Conservation (phyloP, 2,113 vertebrate species). For the Laticauda colubrina region DNA sequence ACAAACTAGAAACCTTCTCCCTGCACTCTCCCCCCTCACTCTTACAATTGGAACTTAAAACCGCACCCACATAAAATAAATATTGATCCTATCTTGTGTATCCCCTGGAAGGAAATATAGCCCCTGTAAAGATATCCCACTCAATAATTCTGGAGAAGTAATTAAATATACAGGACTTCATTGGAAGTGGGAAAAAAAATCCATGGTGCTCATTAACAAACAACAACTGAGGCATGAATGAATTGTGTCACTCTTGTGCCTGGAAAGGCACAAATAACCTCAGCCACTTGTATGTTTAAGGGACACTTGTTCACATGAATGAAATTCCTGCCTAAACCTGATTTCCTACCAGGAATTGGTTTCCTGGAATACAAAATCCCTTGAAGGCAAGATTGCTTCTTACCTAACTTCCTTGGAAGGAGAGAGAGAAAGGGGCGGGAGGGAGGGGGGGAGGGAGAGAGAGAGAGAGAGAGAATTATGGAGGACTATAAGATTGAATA, state of each 20-base stretch:
- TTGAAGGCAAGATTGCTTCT: neutral
- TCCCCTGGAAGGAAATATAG: neutral
- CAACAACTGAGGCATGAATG: neutral
- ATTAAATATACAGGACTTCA: neutral
- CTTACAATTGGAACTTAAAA: neutral
- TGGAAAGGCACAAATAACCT: neutral
- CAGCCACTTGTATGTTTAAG: neutral
- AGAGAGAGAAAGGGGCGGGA: neutral
- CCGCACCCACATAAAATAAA: neutral
- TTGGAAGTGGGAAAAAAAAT: neutral
- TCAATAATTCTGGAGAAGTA: constrained; percentile 20
- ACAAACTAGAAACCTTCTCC: neutral
- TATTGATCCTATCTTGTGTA: neutral
- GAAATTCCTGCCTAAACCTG: neutral
- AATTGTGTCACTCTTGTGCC: neutral
- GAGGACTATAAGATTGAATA: neutral
- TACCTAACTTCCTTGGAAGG: neutral
- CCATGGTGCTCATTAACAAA: neutral
- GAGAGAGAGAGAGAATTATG: neutral
- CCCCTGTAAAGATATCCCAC: neutral
- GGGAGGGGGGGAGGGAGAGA: neutral
- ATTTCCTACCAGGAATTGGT: neutral
- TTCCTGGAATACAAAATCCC: neutral
- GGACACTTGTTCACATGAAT: neutral
- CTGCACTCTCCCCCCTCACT: neutral